Evolutionary conservation across 2,797 vertebrate species (phyloP).

Genomic region (Acanthurus tractus): DNA sequence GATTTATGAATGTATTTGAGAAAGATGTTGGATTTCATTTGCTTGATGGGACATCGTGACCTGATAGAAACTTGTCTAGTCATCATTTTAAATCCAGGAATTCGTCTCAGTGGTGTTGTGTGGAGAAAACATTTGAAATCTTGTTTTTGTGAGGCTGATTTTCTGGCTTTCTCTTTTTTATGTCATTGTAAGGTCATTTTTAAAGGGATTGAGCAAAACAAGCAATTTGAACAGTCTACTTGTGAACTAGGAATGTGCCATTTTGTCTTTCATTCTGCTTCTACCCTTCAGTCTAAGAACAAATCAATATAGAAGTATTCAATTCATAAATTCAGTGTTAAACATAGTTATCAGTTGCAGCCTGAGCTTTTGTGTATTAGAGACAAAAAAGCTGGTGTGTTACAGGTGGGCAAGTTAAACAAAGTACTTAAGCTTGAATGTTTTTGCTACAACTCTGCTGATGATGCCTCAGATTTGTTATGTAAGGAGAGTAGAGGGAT

Average conservation of each 20-base stretch:
- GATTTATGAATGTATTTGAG: not conserved
- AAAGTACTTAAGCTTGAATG: not conserved
- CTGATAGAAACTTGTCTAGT: not conserved
- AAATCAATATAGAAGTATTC: not conserved
- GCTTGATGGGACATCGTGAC: not conserved
- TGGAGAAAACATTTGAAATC: not conserved
- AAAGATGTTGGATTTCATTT: not conserved
- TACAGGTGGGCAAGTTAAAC: not conserved
- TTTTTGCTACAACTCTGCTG: too few species aligned
- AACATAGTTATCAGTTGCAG: not conserved
- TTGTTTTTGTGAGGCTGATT: too few species aligned
- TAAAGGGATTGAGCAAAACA: not conserved
- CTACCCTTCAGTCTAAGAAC: not conserved
- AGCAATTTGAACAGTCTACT: not conserved
- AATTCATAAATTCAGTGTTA: not conserved
- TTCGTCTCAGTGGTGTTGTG: not conserved
- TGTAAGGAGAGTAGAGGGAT: not conserved
- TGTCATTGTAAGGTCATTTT: too few species aligned
- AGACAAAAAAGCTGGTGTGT: not conserved
- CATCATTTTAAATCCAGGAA: not conserved
- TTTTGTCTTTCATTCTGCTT: not conserved
- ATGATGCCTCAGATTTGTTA: not conserved
- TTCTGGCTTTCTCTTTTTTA: too few species aligned
- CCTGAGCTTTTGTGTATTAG: not conserved
- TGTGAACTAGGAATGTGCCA: not conserved